A percentile compares a stretch with the other conserved stretches of the same genome.
These are phyloP conservation scores for Electrona antarctica DNA, from an alignment of 2,113 vertebrate species.

Conservation along the genomic window DNA sequence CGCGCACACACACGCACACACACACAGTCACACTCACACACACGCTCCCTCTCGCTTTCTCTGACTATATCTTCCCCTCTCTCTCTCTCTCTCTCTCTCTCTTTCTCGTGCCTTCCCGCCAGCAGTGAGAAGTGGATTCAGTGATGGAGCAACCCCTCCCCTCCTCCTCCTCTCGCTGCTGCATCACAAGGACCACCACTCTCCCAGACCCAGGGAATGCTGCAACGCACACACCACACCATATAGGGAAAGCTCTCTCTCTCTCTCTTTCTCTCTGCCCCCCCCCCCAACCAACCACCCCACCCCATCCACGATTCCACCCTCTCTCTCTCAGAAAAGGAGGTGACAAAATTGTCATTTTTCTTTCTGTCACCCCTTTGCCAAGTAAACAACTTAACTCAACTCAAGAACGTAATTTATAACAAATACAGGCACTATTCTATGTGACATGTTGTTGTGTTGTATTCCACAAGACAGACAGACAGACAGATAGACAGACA, in stretches of 20 bases:
- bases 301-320: too few relatives aligned
- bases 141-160: conserved; percentile 72
- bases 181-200: conserved; percentile 78
- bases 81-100: conserved; percentile 33
- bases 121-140: conserved; percentile 75
- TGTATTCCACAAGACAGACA: not conserved
- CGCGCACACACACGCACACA: conserved; percentile 69
- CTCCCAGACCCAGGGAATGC: conserved; percentile 81
- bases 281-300: too few relatives aligned
- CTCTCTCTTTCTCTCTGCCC: too few relatives aligned
- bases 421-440: not conserved
- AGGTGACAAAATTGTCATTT: too few relatives aligned
- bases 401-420: not conserved
- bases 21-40: conserved; percentile 44
- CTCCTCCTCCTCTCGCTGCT: conserved; percentile 68
- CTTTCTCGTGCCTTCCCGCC: conserved; percentile 73
- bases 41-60: conserved; percentile 26
- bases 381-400: not conserved
- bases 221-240: conserved; percentile 77
- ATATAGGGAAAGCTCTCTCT: too few relatives aligned
- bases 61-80: conserved; percentile 18
- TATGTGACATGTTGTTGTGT: too few relatives aligned
- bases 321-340: not conserved
- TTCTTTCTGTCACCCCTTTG: too few relatives aligned
- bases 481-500: too few relatives aligned